These are phyloP conservation scores for Pararge aegeria DNA, from an alignment of 1,140 invertebrate species.

Conservation along the genomic window DNA sequence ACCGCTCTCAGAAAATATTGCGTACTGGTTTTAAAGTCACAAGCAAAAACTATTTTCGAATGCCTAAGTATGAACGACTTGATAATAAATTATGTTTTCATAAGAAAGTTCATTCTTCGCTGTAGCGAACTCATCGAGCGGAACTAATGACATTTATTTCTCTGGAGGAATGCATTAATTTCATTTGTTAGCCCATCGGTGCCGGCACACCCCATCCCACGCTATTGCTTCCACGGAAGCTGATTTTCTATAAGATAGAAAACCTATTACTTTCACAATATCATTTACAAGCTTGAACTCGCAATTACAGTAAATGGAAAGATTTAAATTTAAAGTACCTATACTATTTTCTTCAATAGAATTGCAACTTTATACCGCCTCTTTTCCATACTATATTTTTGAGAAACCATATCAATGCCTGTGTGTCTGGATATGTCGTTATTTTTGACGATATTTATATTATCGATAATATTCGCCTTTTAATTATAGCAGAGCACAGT, in stretches of 20 bases:
- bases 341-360: no score
- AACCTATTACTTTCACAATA: slow-evolving; percentile 53
- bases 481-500: no score
- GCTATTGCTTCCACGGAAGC: slow-evolving; percentile 50
- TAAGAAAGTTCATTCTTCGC: slow-evolving; percentile 36
- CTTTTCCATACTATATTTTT: no score
- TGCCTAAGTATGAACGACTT: slow-evolving; percentile 23
- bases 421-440: no score
- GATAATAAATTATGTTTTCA: slow-evolving; percentile 43
- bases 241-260: slow-evolving; percentile 59
- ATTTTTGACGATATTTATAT: no score
- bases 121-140: slow-evolving; percentile 44
- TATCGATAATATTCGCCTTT: no score
- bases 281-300: slow-evolving; percentile 11
- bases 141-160: slow-evolving; percentile 77
- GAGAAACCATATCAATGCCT: no score
- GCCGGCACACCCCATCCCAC: slow-evolving; percentile 52
- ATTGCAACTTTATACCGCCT: no score
- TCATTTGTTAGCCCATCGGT: slow-evolving; percentile 73
- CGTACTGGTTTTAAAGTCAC: no score
- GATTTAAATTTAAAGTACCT: no score
- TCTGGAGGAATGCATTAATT: slow-evolving; percentile 76
- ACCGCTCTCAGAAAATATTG: no score
- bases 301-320: not conserved
- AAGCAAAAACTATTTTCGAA: no score